phyloP scores from a whole-genome alignment of 1,140 invertebrate genomes.

The Drosophila grimshawi region DNA sequence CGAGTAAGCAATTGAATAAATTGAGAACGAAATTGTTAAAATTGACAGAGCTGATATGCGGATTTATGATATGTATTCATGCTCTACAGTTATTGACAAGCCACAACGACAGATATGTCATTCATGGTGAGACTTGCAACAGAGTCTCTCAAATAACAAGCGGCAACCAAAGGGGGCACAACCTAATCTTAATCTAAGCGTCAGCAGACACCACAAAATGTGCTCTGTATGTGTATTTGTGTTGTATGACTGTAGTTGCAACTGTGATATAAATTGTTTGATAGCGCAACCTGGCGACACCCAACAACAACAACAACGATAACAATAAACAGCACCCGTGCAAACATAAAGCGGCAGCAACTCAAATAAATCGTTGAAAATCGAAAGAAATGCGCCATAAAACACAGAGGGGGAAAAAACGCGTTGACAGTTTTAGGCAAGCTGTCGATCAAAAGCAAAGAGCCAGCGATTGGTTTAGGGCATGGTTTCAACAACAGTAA shows the following conservation, averaged over 20 bases:
- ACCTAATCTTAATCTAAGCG: slow-evolving; percentile 78
- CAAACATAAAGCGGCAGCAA: slow-evolving; percentile 60
- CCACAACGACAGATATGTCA: slow-evolving; percentile 30
- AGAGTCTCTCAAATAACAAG: slow-evolving; percentile 8
- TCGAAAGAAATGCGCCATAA: slow-evolving; percentile 75
- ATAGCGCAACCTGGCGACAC: slow-evolving; percentile 51
- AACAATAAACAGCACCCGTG: slow-evolving; percentile 54
- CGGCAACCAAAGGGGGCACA: slow-evolving; percentile 35
- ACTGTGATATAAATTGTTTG: slow-evolving; percentile 53
- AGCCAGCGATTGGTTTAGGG: slow-evolving; percentile 39
- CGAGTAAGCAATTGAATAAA: slow-evolving; percentile 7
- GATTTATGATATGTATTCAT: slow-evolving; percentile 43
- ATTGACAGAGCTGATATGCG: slow-evolving; percentile 27
- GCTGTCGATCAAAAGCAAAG: slow-evolving; percentile 75
- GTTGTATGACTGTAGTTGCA: slow-evolving; percentile 21
- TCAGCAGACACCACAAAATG: slow-evolving; percentile 27
- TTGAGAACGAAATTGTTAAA: slow-evolving; percentile 12
- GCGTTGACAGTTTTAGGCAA: slow-evolving; percentile 82
- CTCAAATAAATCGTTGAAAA: slow-evolving; percentile 76
- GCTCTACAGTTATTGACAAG: slow-evolving; percentile 13
- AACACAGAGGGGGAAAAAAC: slow-evolving; percentile 52
- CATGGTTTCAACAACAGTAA: slow-evolving; percentile 20
- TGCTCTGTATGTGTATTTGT: background rate
- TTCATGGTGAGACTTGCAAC: slow-evolving; percentile 24
- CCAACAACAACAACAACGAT: slow-evolving; percentile 36